phyloP scores from a whole-genome alignment of 1,140 invertebrate genomes.

The Rhopalosiphum maidis region DNA sequence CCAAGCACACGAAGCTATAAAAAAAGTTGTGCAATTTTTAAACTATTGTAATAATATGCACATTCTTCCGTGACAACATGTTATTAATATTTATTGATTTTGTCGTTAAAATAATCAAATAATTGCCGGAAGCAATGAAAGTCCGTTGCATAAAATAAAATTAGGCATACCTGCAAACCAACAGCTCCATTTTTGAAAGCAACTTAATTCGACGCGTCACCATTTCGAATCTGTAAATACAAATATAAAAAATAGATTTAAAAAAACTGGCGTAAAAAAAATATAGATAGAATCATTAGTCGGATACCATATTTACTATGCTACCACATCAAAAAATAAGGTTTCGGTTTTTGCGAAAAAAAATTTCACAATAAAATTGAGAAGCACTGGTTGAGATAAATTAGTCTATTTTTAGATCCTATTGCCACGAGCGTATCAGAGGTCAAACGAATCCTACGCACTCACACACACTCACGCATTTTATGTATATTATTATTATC shows the following conservation, averaged over 20 bases:
- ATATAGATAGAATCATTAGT: neutral
- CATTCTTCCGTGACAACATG: neutral
- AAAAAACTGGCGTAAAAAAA: neutral
- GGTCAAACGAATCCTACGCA: conserved; percentile 56
- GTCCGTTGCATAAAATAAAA: neutral
- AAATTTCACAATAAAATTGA: conserved; percentile 47
- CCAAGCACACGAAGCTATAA: neutral
- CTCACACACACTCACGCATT: conserved; percentile 43
- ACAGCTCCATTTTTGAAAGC: conserved; percentile 55
- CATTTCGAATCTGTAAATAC: conserved; percentile 32
- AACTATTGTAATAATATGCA: neutral
- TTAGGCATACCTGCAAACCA: conserved; percentile 49
- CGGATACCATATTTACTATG: neutral
- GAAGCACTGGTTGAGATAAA: conserved; percentile 57
- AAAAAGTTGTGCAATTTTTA: neutral
- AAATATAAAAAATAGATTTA: neutral
- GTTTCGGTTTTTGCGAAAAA: neutral
- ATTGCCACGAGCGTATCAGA: conserved; percentile 52
- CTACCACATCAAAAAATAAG: neutral
- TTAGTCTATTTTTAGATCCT: conserved; percentile 49
- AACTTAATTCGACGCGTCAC: conserved; percentile 26
- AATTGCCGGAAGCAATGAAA: neutral
- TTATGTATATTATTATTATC: conserved; percentile 50
- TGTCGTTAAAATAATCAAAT: neutral
- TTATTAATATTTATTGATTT: conserved; percentile 29